phyloP scores from a whole-genome alignment of 2,797 vertebrate species.

The Onychomys torridus region DNA sequence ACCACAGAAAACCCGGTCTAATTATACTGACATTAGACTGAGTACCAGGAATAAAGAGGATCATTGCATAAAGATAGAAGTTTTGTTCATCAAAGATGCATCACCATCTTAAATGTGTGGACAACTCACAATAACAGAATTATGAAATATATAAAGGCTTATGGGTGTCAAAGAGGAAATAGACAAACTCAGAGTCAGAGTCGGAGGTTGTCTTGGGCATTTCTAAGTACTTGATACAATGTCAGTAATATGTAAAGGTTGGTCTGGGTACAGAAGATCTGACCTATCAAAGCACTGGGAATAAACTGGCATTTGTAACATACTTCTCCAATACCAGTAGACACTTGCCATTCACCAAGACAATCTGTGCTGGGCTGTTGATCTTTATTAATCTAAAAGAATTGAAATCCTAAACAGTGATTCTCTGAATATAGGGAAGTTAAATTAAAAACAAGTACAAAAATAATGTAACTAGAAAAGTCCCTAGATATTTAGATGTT shows the following conservation, averaged over 20 bases:
- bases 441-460: conserved; percentile 26
- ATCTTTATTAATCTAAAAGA: conserved; percentile 23
- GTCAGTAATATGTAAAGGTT: background rate
- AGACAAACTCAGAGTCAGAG: background rate
- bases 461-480: conserved; percentile 37
- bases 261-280: background rate
- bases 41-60: background rate
- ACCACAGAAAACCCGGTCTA: background rate
- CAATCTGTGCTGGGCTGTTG: background rate
- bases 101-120: background rate
- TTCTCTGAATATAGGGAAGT: conserved; percentile 12
- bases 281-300: background rate
- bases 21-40: background rate
- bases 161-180: background rate
- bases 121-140: background rate
- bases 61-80: background rate
- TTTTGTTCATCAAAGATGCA: background rate
- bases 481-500: conserved; percentile 52
- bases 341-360: background rate
- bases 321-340: background rate
- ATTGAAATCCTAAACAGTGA: background rate
- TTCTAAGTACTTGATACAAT: background rate
- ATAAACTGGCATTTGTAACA: background rate
- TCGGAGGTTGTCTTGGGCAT: background rate
- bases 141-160: background rate